Evolutionary conservation across 1,140 invertebrate species (phyloP), one percentile per base, ranked within the genome.

Genomic region (Drosophila auraria): DNA sequence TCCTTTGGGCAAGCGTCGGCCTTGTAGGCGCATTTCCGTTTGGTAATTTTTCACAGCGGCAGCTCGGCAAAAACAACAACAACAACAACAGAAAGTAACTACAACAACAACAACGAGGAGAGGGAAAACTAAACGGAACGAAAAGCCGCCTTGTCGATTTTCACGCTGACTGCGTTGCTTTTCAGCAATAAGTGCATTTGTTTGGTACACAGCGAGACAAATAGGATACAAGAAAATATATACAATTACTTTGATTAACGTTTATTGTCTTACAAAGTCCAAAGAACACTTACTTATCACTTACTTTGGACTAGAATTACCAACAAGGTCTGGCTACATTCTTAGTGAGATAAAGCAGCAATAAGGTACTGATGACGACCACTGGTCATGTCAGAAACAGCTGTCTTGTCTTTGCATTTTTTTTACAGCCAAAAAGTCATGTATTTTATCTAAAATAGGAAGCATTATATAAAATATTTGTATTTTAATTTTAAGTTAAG

Each of bases 21-120:
- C 82, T 80, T 86, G 66, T 90, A 90, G 86, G 86, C 82, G 86
- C 86, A 89, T 90, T 90, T 89, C 86, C 86, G 86, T 80, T 86
- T 72, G 77, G 72, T 81, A 90, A 90, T 90, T 90, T 90, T 82
- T 90, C 87, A 90, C 87, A 61, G 69, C 47, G 45, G 47, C 27
- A 69, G 63, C 63, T 53, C 20, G 12, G 6, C 38, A 61, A 61
- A 25, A 53, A 50, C 17, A 73, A 50, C 36, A 73, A 50, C 17
- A 71, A 57, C 51, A 27, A 38, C 49, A 63, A 14, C 62, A 33
- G 17, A 61, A 33, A 80, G 65, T 66, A 81, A 53, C 59, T 81
- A 54, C 63, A 73, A 42, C 33, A 68, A 40, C 27, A 73, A 44
- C 33, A 59, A 40, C 51, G 6, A 40, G 23, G 45, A 53, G 27